Conservation (phyloP, 2,888 invertebrate species). For the Sinhomidia bicolor region DNA sequence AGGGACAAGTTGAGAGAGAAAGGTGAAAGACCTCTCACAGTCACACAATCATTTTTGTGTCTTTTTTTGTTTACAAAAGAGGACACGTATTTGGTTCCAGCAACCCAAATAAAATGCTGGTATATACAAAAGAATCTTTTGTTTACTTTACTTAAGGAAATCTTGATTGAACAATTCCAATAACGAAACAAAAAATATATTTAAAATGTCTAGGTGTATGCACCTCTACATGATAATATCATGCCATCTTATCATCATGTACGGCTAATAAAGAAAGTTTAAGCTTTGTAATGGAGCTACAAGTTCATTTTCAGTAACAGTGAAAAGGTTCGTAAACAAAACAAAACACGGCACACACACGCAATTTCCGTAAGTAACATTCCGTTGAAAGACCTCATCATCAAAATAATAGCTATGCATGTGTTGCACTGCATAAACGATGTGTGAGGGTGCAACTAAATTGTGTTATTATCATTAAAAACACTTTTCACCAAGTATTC, state of each 20-base stretch:
- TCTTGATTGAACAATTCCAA: too few relatives aligned
- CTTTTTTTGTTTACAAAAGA: too few relatives aligned
- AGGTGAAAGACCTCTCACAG: too few relatives aligned
- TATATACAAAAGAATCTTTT: too few relatives aligned
- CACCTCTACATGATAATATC: background rate
- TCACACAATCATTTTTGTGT: too few relatives aligned
- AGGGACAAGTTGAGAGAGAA: too few relatives aligned
- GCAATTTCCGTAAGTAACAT: background rate
- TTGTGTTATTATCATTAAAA: slow-evolving; percentile 38
- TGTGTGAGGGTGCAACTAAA: background rate
- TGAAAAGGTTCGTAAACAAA: too few relatives aligned
- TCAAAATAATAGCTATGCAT: slow-evolving; percentile 10
- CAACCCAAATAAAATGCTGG: too few relatives aligned
- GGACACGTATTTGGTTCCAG: too few relatives aligned
- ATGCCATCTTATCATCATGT: background rate
- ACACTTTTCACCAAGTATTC: slow-evolving; percentile 11
- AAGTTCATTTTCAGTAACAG: background rate
- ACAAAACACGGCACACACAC: background rate
- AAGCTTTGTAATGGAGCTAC: background rate
- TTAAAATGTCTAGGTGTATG: background rate
- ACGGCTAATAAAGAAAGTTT: background rate
- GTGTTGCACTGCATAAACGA: background rate
- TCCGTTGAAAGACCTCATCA: slow-evolving; percentile 5
- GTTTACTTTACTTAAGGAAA: too few relatives aligned
- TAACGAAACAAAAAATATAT: too few relatives aligned